Evolutionary conservation across 92 coral and sea anemone genomes (phyloP).

Genomic region (Paramuricea clavata): DNA sequence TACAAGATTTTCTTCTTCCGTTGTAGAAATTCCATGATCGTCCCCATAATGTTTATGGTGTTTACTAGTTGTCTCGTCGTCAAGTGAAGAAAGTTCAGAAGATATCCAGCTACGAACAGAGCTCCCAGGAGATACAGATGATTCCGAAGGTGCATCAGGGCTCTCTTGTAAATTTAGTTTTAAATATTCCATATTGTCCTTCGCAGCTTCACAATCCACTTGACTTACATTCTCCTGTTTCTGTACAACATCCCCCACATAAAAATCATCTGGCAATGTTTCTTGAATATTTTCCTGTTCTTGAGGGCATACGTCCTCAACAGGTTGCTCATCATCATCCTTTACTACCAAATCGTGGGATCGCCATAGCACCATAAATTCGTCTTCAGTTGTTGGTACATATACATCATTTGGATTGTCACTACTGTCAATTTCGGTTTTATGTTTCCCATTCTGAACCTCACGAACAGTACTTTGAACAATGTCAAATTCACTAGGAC

Average conservation of each 20-base stretch:
- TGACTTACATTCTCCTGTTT: not conserved
- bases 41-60: not conserved
- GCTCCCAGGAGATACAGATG: slow-evolving; percentile 29
- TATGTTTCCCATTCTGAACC: slow-evolving; percentile 21
- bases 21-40: not conserved
- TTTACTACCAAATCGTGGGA: not conserved
- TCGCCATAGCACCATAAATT: slow-evolving; percentile 40
- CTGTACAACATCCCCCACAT: not conserved
- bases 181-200: not conserved
- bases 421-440: not conserved
- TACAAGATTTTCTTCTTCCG: not conserved
- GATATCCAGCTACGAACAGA: slow-evolving; percentile 45
- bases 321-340: not conserved
- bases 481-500: slow-evolving; percentile 40
- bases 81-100: slow-evolving; percentile 43
- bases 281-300: not conserved
- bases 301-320: not conserved
- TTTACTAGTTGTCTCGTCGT: slow-evolving; percentile 36
- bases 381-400: slow-evolving; percentile 1
- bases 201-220: not conserved
- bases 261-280: not conserved
- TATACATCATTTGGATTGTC: not conserved
- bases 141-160: slow-evolving; percentile 34
- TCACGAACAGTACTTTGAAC: slow-evolving; percentile 35
- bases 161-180: not conserved